Evolutionary conservation across 2,888 invertebrate genomes (phyloP).

Genomic region (Pemphredon lugubris): DNA sequence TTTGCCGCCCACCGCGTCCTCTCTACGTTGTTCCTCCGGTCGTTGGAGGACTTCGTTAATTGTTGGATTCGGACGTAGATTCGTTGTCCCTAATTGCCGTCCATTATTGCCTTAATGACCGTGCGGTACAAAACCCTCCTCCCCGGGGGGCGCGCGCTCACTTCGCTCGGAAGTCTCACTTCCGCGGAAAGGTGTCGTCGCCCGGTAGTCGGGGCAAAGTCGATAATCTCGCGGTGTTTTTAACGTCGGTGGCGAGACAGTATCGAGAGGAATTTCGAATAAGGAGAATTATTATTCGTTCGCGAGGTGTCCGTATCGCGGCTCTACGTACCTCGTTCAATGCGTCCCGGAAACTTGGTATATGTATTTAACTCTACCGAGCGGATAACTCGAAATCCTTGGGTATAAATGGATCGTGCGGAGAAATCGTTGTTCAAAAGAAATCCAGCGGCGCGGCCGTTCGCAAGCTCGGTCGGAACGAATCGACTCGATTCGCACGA

Average conservation of each 20-base stretch:
- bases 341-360: no score
- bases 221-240: conserved; percentile 8
- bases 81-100: conserved; percentile 63
- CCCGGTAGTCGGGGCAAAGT: no score
- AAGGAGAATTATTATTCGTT: no score
- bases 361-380: conserved; percentile 1
- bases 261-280: not conserved
- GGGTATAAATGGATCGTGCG: conserved; percentile 19
- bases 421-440: conserved; percentile 36
- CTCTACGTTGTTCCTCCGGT: not conserved
- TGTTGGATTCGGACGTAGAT: conserved; percentile 58
- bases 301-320: no score
- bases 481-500: conserved; percentile 34
- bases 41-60: conserved; percentile 51
- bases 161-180: conserved; percentile 8
- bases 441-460: conserved; percentile 5
- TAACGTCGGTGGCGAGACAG: not conserved
- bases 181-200: not conserved
- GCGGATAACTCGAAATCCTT: conserved; percentile 31
- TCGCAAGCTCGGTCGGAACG: conserved; percentile 8
- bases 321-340: no score
- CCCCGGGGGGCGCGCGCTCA: no score
- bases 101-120: conserved; percentile 62
- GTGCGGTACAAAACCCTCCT: conserved; percentile 29
- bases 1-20: not conserved